These are phyloP conservation scores for Aspidiotus rigidus DNA, from an alignment of 2,888 invertebrate genomes.

Conservation along the genomic window DNA sequence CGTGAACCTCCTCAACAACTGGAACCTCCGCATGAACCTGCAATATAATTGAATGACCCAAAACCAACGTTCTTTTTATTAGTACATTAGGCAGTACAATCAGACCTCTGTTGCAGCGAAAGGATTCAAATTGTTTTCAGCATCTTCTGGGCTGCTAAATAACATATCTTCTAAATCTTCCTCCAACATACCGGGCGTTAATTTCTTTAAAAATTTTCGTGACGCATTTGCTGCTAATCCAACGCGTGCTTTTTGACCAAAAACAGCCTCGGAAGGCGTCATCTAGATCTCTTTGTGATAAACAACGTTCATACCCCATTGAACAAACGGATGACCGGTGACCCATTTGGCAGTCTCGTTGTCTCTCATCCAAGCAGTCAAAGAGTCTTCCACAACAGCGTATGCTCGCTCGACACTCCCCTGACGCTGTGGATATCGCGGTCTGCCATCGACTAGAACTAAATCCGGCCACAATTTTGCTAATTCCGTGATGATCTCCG, in stretches of 20 bases:
- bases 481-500: neutral
- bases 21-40: too few relatives aligned
- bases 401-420: neutral
- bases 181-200: neutral
- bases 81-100: too few relatives aligned
- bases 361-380: conserved; percentile 13
- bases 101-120: neutral
- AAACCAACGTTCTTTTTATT: too few relatives aligned
- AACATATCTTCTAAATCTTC: neutral
- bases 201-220: conserved; percentile 11
- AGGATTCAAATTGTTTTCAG: neutral
- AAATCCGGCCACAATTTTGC: neutral
- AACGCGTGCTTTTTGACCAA: neutral
- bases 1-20: too few relatives aligned
- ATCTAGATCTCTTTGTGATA: conserved; percentile 7
- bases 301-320: neutral
- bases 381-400: neutral
- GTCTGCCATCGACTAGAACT: neutral
- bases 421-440: neutral
- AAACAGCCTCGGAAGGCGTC: neutral
- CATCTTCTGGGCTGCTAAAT: neutral
- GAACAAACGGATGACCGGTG: conserved; percentile 3
- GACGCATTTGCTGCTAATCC: neutral
- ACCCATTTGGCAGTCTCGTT: conserved; percentile 14
- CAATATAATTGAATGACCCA: too few relatives aligned